Base-by-base conservation (phyloP, 1,140 invertebrate species). In the Sarcophaga peregrina region DNA sequence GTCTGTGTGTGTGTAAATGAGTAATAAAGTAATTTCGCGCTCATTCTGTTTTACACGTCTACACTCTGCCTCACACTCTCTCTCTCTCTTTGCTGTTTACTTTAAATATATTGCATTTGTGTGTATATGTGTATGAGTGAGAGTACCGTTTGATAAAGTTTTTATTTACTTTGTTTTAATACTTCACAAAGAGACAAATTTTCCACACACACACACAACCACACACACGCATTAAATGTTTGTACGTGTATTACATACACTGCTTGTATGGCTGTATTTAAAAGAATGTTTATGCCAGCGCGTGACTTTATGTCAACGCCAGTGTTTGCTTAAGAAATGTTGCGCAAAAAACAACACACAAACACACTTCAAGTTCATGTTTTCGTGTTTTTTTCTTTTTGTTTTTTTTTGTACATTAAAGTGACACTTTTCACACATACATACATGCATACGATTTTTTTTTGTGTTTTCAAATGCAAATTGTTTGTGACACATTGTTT, bases 401-500 rank as follows among this genome's bases (percentile, higher is more conserved):
- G 0, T 58, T 58, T 58, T 58, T 58, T 58, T 10, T 13, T 58
- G 11, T 9, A 15, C 54, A 58, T 15, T 58, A 58, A 58, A 58
- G 54, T 58, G 54, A 3, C 54, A 58, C 54, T 58, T 58, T 58
- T 58, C 54, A 58, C 54, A 58, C 54, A 58, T 58, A n/a, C 54
- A 58, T 6, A 3, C n/a, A 58, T 58, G 13, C 13, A 58, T 58
- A 58, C 54, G 13, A 37, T 37, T 37, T 37, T 37, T 37, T 37
- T 37, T 37, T 37, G 1, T n/a, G n/a, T n/a, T 37, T 37, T 37
- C 25, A 37, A 37, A 37, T 58, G n/a, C 54, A 13, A 58, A n/a
- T 58, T 58, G 54, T 58, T 58, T 58, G 54, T 58, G 54, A 58
- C 54, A 58, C 54, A 58, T 15, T n/a, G 50, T 52, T 52, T n/a